Base-by-base conservation (phyloP, 2,888 invertebrate genomes). In the Lepeophtheirus nordmannii region DNA sequence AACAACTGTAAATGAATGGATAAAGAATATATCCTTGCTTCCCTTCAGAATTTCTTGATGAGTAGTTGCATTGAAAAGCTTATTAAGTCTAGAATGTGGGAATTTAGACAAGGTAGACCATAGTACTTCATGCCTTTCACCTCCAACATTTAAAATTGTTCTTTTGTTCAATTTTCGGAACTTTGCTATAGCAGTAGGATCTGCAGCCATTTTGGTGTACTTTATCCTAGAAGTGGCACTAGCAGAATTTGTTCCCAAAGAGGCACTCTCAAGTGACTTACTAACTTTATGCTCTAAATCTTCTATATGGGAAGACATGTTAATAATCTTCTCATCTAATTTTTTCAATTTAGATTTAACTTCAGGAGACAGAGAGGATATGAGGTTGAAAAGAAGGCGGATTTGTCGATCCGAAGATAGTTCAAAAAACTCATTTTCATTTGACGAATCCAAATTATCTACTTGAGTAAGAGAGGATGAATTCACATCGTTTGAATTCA, bases 91-190 rank as follows among this genome's bases (percentile, higher is more conserved):
- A 5, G 78, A 77, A 68, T 76, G 76, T 3, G 79, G 79, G 72
- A 79, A 74, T 65, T 78, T 72, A 67, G 77, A 77, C 66, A 79
- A 71, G 17, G 79, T 79, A 58, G 74, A 70, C 78, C 78, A 78
- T 69, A 78, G 71, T 17, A 76, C 76, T 70, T 79, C 79, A 70
- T 79, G 78, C 69, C 75, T 75, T 38, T 75, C 75, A 41, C 79
- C 79, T 17, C 79, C 78, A 10, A 79, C 78, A 71, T 79, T 79
- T 67, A 79, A 71, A 38, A 74, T 72, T 11, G 78, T 78, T 62
- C 78, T 71, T 46, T 72, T 68, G 62, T 71, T 72, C 30, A 73
- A 46, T 8, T 46, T 46, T 14, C 53, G 53, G 17, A 46, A 46
- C 53, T 46, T 46, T 46, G 53, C 2, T n/a, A 46, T 46, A 17